Base-by-base conservation (phyloP, 2,888 invertebrate species). In the Drosophila crucigera region DNA sequence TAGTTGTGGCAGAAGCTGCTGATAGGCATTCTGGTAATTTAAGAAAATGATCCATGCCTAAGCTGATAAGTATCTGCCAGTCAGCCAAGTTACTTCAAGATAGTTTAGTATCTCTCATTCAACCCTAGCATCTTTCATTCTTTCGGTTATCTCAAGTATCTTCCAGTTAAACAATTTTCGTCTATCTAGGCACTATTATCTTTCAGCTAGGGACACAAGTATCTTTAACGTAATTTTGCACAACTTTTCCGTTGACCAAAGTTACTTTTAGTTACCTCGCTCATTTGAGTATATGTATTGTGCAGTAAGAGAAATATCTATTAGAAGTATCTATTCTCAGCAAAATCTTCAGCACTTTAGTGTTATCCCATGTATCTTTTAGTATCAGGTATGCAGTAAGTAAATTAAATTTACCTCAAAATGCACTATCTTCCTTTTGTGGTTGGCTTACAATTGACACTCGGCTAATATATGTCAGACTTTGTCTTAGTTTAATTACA, bases 401-500 rank as follows among this genome's bases (percentile, higher is more conserved):
- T 22, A 22, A 14, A 22, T 22, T 0, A 41, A n/a, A 41, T n/a
- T 10, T 10, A 11, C n/a, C n/a, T 41, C 10, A 41, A 41, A 19
- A n/a, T 3, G 22, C 41, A 41, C 22, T 62, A 37, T 7, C 7
- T 14, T 22, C 2, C 9, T 31, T 31, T 31, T 31, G 9, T 31
- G 31, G 9, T 31, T 31, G 31, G 31, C 31, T 16, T 25, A 4
- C 1, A 47, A 41, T n/a, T n/a, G 41, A n/a, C n/a, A 39, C 41
- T n/a, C n/a, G 43, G 22, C 43, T 7, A 22, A 47, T 47, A 22
- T 22, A 14, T 22, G 14, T 5, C 16, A 1, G 7, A 4, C 30
- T 59, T 33, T 53, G 43, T 25, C 37, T 37, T 39, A n/a, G 54
- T 39, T 31, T 31, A 55, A 47, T 16, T 55, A 49, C 55, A 64